phyloP scores from a whole-genome alignment of 1,140 invertebrate genomes.

The Brachionus koreanus region DNA sequence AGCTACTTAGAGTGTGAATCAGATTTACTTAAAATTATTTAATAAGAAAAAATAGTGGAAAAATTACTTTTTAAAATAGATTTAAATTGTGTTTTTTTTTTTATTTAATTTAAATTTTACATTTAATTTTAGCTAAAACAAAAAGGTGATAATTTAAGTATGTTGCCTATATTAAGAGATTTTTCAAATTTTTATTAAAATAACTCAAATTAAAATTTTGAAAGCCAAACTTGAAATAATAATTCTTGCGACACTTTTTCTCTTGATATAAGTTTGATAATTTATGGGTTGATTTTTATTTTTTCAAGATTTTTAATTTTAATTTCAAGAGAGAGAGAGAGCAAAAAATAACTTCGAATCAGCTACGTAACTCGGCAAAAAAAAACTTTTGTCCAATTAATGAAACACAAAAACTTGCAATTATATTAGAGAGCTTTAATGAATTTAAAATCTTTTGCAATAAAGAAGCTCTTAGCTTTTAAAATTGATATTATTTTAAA shows the following conservation, averaged over 20 bases:
- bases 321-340: not conserved
- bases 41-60: not conserved
- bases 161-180: not conserved
- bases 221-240: slow-evolving; percentile 33
- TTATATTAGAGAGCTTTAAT: slow-evolving; percentile 39
- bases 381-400: slow-evolving; percentile 41
- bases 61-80: not conserved
- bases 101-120: slow-evolving; percentile 4
- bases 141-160: not conserved
- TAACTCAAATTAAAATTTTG: slow-evolving; percentile 18
- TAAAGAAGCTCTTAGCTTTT: slow-evolving; percentile 37
- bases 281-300: slow-evolving; percentile 41
- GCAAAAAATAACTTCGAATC: not conserved
- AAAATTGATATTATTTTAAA: slow-evolving; percentile 17
- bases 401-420: slow-evolving; percentile 42
- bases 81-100: not conserved
- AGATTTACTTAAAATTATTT: too few species aligned
- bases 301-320: slow-evolving; percentile 32
- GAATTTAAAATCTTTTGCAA: slow-evolving; percentile 30
- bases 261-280: slow-evolving; percentile 35
- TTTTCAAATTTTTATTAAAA: not conserved
- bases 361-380: not conserved
- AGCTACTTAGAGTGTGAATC: too few species aligned
- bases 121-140: not conserved
- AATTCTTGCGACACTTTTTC: slow-evolving; percentile 26